Evolutionary conservation across 2,888 invertebrate genomes (phyloP), one percentile per base, ranked within the genome.

Genomic region (Rhagium mordax): DNA sequence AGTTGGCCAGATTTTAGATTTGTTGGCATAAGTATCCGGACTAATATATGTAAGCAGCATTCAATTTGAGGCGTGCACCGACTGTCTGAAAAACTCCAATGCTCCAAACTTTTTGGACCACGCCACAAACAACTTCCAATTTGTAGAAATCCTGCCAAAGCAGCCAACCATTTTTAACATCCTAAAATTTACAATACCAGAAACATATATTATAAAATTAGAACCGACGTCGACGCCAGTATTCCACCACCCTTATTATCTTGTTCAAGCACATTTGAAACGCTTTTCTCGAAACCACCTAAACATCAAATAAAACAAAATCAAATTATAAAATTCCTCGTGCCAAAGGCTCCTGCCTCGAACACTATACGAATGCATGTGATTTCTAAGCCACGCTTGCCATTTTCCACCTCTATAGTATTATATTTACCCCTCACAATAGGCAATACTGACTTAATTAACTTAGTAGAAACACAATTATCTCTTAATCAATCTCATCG

Each of bases 401-500:
- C 53, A 13, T 13, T 53, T 53, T 53, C 29, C 65, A 18, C 18
- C 65, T 53, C 53, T 16, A 49, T 49, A 51, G 27, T 65, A 29
- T 59, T 49, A 53, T 53, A 51, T 51, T 65, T 27, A 18, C 65
- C 67, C 62, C 57, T 47, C 67, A 79, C 82, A 81, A 83, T 81
- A 79, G 81, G 78, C 77, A 76, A 79, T 79, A 77, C 76, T 64
- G 66, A 64, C 74, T 77, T 82, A 83, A 83, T 83, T 80, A 81
- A 82, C 81, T 83, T 81, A 82, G 66, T 72, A 79, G 74, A 79
- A 81, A 82, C 81, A 82, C 79, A 83, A 83, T 83, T 83, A 83
- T 74, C 79, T 72, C 74, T 76, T 78, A 81, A 82, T 82, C 80
- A 81, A 81, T 79, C 78, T 78, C 81, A 79, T 80, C 81, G 79